These are phyloP conservation scores for Coenobita brevimanus DNA, from an alignment of 1,140 invertebrate genomes.

Conservation along the genomic window DNA sequence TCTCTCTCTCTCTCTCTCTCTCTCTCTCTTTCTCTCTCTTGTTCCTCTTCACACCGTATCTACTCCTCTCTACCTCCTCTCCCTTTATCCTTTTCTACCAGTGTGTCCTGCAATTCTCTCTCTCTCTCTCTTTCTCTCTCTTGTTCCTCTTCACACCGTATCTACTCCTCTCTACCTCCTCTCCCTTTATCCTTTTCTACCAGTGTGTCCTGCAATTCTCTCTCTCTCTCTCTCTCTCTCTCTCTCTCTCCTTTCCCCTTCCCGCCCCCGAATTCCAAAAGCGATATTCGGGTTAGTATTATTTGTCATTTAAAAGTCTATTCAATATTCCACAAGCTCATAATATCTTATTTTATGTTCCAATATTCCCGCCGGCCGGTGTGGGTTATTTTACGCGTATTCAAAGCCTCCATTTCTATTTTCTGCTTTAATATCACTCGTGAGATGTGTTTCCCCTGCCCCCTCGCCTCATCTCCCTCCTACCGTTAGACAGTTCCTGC, in stretches of 20 bases:
- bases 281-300: conserved; percentile 39
- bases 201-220: not conserved
- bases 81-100: not conserved
- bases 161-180: not conserved
- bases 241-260: not conserved
- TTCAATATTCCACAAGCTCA: conserved; percentile 41
- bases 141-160: not conserved
- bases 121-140: conserved; percentile 12
- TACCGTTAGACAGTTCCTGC: not conserved
- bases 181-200: not conserved
- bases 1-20: not conserved
- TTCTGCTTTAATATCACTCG: not conserved
- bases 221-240: not conserved
- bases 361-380: conserved; percentile 31
- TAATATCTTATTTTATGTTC: conserved; percentile 35
- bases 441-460: not conserved
- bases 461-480: not conserved
- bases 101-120: not conserved
- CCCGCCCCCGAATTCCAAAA: not conserved
- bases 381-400: conserved; percentile 3
- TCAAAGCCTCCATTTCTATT: conserved; percentile 12
- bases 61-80: not conserved
- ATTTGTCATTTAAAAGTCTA: conserved; percentile 43
- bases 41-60: not conserved
- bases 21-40: conserved; percentile 14